phyloP scores from a whole-genome alignment of 2,113 vertebrate genomes.

The Otus sunia region DNA sequence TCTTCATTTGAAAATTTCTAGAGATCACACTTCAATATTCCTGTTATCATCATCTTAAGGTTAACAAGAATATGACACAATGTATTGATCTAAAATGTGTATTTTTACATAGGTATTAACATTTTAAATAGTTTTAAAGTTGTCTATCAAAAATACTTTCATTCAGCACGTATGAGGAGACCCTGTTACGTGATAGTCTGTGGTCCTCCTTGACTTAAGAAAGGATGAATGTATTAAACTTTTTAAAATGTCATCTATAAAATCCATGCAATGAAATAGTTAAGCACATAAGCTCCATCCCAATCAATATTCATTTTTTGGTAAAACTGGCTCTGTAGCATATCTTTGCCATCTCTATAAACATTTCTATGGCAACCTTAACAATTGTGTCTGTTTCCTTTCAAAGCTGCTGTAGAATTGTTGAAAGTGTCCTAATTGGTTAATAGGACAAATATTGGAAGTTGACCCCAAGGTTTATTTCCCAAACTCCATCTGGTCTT shows the following conservation, averaged over 20 bases:
- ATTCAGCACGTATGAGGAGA: neutral
- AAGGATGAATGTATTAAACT: constrained; percentile 23
- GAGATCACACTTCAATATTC: neutral
- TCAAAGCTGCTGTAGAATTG: neutral
- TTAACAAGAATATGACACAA: neutral
- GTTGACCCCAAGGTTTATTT: neutral
- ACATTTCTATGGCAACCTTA: neutral
- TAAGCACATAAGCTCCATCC: neutral
- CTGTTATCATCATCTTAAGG: neutral
- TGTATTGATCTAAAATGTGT: neutral
- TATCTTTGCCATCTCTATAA: neutral
- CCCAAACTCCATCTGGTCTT: neutral
- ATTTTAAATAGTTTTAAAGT: neutral
- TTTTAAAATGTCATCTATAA: constrained; percentile 10
- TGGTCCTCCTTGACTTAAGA: neutral
- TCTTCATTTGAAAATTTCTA: neutral
- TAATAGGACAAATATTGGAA: neutral
- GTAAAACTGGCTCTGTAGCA: neutral
- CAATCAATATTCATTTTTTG: neutral
- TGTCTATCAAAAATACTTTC: neutral
- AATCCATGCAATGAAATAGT: constrained; percentile 9
- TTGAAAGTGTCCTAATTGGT: neutral
- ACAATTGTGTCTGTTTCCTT: neutral
- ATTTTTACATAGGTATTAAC: neutral
- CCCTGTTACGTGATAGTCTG: neutral